phyloP scores from a whole-genome alignment of 2,113 vertebrate species.

The Rhynchomys soricoides region DNA sequence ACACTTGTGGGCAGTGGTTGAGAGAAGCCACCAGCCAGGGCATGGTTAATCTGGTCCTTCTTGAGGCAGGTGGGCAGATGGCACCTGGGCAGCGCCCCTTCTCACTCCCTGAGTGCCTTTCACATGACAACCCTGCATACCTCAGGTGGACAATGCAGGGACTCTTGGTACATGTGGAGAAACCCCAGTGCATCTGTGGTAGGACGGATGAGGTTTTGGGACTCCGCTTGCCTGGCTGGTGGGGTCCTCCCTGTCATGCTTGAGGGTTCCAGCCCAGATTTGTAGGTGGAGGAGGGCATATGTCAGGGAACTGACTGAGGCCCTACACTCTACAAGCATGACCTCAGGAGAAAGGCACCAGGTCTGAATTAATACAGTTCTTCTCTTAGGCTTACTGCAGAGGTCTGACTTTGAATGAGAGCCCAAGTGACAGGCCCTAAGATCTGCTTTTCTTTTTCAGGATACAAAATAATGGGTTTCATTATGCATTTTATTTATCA shows the following conservation, averaged over 20 bases:
- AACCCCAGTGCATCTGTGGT: neutral
- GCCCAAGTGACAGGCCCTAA: neutral
- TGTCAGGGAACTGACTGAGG: neutral
- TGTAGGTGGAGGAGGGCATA: neutral
- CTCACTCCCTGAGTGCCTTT: fast-evolving
- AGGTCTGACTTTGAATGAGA: neutral
- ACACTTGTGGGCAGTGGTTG: neutral
- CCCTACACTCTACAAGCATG: neutral
- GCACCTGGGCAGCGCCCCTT: neutral
- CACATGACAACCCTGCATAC: neutral
- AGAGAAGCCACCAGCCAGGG: neutral
- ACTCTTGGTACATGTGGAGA: neutral
- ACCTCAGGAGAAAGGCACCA: neutral
- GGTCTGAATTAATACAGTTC: neutral
- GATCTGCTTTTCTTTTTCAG: neutral
- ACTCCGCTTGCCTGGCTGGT: neutral
- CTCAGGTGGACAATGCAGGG: neutral
- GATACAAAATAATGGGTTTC: neutral
- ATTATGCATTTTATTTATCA: too few relatives aligned
- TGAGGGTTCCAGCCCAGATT: neutral
- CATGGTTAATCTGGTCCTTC: neutral
- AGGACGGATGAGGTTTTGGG: neutral
- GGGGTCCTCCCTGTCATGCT: neutral
- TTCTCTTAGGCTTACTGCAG: neutral
- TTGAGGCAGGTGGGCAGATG: neutral